These are phyloP conservation scores for Lytechinus pictus DNA, from an alignment of 35 echinoderm and acorn worm species.

Conservation along the genomic window DNA sequence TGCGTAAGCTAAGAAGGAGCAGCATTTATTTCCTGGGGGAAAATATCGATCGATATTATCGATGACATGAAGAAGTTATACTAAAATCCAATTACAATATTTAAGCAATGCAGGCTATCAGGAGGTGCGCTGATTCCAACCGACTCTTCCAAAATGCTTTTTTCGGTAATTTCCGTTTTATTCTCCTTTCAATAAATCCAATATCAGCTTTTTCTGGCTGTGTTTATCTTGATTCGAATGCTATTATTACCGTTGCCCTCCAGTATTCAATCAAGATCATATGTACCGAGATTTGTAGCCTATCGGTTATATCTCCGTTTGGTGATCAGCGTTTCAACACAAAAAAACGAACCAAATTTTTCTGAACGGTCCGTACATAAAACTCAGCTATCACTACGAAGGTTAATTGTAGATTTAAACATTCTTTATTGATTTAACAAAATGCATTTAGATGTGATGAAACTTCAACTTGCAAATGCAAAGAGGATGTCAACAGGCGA, in stretches of 20 bases:
- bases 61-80: not conserved
- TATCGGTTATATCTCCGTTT: not conserved
- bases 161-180: not conserved
- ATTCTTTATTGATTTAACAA: no score
- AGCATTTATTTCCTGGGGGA: not conserved
- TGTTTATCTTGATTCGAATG: not conserved
- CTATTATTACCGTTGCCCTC: not conserved
- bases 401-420: no score
- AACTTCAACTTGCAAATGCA: not conserved
- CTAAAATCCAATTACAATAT: not conserved
- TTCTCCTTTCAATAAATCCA: not conserved
- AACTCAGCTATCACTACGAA: not conserved
- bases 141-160: not conserved
- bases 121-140: not conserved
- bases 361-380: not conserved
- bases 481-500: not conserved
- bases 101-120: not conserved
- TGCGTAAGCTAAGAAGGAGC: not conserved
- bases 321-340: not conserved
- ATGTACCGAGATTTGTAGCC: not conserved
- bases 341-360: not conserved
- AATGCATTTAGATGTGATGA: no score
- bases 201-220: not conserved
- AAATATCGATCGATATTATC: not conserved
- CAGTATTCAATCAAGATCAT: not conserved